Base-by-base conservation (phyloP, 2,888 invertebrate genomes). In the Drosophila paranaensis region DNA sequence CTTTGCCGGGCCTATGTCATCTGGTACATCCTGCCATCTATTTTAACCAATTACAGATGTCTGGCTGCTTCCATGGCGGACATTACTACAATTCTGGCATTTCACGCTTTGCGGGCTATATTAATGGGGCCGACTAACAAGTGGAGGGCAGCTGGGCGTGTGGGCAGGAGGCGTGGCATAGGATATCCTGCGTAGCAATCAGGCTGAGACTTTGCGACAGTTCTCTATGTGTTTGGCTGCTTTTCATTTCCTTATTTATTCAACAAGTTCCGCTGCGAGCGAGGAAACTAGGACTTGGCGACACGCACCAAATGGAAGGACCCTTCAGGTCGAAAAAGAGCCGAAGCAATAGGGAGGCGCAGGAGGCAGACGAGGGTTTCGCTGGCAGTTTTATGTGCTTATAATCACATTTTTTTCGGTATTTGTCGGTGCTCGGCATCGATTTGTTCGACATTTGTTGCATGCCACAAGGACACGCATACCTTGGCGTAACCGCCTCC, bases 241-340 rank as follows among this genome's bases (percentile, higher is more conserved):
- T 72, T 71, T 81, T 76, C 87, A 81, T 84, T 84, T 84, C 87
- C 84, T 79, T 84, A 81, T 84, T 84, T 86, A 86, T 84, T 84
- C 84, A 84, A 84, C 84, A 84, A 84, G 87, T 87, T 84, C 82
- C 87, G 77, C 53, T 68, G 45, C n/a, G 43, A 42, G 35, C 62
- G 42, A 42, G 45, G 56, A 56, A 58, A 50, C 57, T 53, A 50
- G 73, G 56, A 82, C 67, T 68, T 63, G 40, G 37, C 27, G 70
- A 56, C 73, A 77, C 80, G 75, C 85, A 73, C 74, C 70, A 60
- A 68, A 58, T 25, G 51, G 51, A 25, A 57, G 46, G 48, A 39
- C 50, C 42, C 50, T 54, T 27, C 27, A 66, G 43, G 51, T 20
- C 42, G 55, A 64, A 5, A 14, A 10, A 16, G 9, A 16, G 10